Evolutionary conservation across 2,797 vertebrate genomes (phyloP).

Genomic region (Pseudopleuronectes americanus): DNA sequence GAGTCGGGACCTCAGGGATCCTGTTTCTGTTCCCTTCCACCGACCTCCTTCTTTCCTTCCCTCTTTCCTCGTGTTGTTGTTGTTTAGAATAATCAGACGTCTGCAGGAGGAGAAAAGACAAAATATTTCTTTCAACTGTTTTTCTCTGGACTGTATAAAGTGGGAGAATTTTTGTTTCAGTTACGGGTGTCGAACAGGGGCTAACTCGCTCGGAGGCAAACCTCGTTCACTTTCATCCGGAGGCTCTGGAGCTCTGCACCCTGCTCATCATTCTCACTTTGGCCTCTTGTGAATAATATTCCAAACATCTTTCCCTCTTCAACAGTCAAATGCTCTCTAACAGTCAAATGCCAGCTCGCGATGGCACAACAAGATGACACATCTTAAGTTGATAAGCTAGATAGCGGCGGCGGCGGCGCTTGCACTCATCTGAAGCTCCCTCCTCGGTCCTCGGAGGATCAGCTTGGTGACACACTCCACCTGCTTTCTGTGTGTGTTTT

Average conservation of each 20-base stretch:
- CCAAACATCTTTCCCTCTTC: conserved; percentile 38
- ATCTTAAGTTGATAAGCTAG: conserved; percentile 70
- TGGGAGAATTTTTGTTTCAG: conserved; percentile 31
- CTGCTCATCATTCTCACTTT: conserved; percentile 54
- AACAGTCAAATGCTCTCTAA: conserved; percentile 58
- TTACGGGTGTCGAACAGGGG: conserved; percentile 40
- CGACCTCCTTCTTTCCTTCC: too few relatives aligned
- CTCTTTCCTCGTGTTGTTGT: too few relatives aligned
- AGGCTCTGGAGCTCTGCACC: conserved; percentile 40
- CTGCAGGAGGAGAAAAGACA: too few relatives aligned
- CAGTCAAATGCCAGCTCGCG: conserved; percentile 66
- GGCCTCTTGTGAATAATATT: conserved; percentile 51
- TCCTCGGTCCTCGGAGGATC: conserved; percentile 72
- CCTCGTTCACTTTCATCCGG: conserved; percentile 22
- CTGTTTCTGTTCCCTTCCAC: too few relatives aligned
- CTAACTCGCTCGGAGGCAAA: conserved; percentile 33
- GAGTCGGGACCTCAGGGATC: too few relatives aligned
- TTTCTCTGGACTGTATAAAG: conserved; percentile 15
- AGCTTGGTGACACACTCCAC: conserved; percentile 67
- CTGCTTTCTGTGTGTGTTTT: conserved; percentile 54
- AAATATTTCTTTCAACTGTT: too few relatives aligned
- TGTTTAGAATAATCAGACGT: too few relatives aligned
- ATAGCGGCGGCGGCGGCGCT: conserved; percentile 50
- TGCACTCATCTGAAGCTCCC: conserved; percentile 72
- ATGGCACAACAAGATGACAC: conserved; percentile 63